phyloP scores from a whole-genome alignment of 2,113 vertebrate genomes.

The Ciconia boyciana region DNA sequence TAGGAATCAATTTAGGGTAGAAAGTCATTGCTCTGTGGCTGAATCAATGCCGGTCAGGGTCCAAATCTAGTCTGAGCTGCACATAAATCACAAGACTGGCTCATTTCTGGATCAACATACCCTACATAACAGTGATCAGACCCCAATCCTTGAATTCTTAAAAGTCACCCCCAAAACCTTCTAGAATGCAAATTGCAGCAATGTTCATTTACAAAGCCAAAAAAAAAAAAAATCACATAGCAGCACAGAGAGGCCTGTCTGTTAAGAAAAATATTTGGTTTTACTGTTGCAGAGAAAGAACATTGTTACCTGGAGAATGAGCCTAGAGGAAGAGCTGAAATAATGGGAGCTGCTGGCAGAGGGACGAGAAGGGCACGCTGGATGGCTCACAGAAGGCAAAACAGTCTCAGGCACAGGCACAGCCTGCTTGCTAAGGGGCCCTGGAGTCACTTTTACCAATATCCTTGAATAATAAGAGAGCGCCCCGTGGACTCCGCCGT shows the following conservation, averaged over 20 bases:
- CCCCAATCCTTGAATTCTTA: not conserved
- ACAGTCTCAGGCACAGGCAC: not conserved
- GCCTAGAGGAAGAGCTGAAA: not conserved
- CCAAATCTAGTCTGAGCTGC: not conserved
- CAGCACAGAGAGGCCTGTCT: not conserved
- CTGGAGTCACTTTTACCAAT: not conserved
- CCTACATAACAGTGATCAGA: not conserved
- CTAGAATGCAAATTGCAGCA: not conserved
- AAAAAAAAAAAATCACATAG: not conserved
- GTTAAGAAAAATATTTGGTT: not conserved
- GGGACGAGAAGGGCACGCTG: not conserved
- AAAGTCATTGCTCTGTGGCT: not conserved
- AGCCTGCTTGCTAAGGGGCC: not conserved
- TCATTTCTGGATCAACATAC: not conserved
- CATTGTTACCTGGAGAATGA: conserved; percentile 47
- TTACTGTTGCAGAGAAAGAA: conserved; percentile 24
- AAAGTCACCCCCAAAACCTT: not conserved
- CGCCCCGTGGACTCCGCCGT: accelerated
- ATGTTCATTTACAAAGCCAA: not conserved
- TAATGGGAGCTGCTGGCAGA: not conserved
- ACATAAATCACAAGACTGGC: not conserved
- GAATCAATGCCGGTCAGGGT: not conserved
- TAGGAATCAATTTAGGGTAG: not conserved
- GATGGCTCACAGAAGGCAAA: not conserved
- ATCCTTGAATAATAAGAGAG: not conserved